A percentile compares a stretch with the other conserved stretches of the same genome.
Evolutionary conservation across 2,113 vertebrate species (phyloP).

Genomic region (Butastur rufipennis): DNA sequence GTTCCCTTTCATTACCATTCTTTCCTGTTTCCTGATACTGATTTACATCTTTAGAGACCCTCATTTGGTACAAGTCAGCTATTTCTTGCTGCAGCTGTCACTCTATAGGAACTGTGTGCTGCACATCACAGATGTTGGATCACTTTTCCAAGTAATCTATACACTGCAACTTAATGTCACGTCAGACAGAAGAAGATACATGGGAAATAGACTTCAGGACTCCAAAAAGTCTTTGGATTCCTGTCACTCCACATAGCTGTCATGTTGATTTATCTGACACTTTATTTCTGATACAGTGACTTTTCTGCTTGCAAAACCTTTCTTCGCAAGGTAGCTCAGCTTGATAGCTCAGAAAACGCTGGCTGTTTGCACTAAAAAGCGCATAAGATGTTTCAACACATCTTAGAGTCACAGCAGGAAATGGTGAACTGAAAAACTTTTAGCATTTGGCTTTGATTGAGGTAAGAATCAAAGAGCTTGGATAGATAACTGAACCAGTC

Average conservation of each 20-base stretch:
- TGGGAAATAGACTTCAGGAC: neutral
- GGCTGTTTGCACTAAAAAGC: neutral
- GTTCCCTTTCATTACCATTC: neutral
- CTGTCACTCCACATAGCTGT: neutral
- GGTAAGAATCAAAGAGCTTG: neutral
- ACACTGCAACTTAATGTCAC: neutral
- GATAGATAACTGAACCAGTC: neutral
- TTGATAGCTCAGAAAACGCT: neutral
- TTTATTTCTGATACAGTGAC: neutral
- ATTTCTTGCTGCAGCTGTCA: neutral
- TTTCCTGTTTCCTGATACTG: slow-evolving; percentile 7
- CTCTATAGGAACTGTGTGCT: neutral
- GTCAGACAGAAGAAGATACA: neutral
- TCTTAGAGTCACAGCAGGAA: neutral
- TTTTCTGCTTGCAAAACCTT: neutral
- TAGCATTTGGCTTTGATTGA: slow-evolving; percentile 1
- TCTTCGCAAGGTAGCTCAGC: slow-evolving; percentile 1
- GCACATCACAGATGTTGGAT: neutral
- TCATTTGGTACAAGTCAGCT: neutral
- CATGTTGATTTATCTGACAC: neutral
- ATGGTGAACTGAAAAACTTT: neutral
- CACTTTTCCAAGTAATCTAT: neutral
- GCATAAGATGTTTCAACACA: neutral
- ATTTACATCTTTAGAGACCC: slow-evolving; percentile 9
- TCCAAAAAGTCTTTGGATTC: neutral